These are phyloP conservation scores for Tympanoctomys barrerae DNA, from an alignment of 2,797 vertebrate genomes.

Conservation along the genomic window DNA sequence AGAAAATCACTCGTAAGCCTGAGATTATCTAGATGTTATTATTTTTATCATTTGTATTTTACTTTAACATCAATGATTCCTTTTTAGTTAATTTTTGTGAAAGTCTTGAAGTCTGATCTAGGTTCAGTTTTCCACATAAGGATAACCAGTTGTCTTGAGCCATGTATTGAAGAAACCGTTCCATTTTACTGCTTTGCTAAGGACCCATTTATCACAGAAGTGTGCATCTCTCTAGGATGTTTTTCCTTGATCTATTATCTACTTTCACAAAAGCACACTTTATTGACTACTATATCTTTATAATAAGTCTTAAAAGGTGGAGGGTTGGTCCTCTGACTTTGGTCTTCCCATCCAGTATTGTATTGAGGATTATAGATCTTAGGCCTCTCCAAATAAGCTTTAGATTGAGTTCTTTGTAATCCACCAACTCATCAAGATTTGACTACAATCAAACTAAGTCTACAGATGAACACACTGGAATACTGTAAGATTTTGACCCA, in stretches of 20 bases:
- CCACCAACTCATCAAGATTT: not conserved
- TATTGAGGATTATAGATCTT: not conserved
- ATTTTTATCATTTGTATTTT: not conserved
- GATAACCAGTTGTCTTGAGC: not conserved
- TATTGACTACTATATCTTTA: not conserved
- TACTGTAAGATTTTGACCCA: not conserved
- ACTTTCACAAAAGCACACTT: not conserved
- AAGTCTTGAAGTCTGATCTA: not conserved
- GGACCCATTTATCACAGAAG: not conserved
- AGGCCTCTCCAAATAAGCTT: not conserved
- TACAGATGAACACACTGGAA: not conserved
- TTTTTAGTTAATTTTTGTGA: not conserved
- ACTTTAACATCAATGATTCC: not conserved
- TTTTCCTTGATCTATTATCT: not conserved
- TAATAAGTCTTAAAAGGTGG: not conserved
- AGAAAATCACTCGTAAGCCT: not conserved
- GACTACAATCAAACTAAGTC: not conserved
- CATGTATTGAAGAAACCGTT: not conserved
- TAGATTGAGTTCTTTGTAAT: not conserved
- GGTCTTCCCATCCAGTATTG: not conserved
- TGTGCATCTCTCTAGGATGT: not conserved
- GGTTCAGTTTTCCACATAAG: not conserved
- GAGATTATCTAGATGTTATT: not conserved
- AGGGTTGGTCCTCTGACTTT: not conserved
- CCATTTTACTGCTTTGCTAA: not conserved